Conservation (phyloP, 92 coral and sea anemone genomes). For the Palythoa heliodiscus region DNA sequence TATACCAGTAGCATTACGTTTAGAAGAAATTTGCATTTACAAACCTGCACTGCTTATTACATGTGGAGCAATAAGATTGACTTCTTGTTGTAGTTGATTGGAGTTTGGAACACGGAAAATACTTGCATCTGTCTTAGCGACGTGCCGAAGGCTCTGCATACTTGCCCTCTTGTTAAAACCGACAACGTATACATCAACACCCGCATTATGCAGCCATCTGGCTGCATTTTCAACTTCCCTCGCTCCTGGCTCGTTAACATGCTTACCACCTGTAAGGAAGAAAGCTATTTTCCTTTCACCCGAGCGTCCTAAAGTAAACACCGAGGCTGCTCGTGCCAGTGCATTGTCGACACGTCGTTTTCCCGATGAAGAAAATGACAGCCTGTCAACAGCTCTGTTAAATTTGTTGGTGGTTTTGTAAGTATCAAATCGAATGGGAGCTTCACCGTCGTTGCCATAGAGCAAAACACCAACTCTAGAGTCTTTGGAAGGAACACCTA, state of each 20-base stretch:
- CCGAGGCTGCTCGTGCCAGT: constrained; percentile 42
- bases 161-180: constrained; percentile 48
- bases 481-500: constrained; percentile 43
- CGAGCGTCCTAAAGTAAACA: constrained; percentile 27
- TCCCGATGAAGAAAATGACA: constrained; percentile 49
- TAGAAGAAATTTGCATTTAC: not conserved
- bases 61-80: constrained; percentile 37
- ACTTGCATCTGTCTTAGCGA: constrained; percentile 42
- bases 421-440: constrained; percentile 39
- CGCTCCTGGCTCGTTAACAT: constrained; percentile 31
- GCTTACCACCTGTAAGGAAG: constrained; percentile 52
- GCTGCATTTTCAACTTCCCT: constrained; percentile 44
- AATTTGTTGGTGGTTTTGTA: constrained; percentile 31
- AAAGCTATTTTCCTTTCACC: constrained; percentile 56
- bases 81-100: constrained; percentile 3
- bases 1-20: no score
- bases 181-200: constrained; percentile 51
- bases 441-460: constrained; percentile 44
- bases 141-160: constrained; percentile 39
- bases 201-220: constrained; percentile 44
- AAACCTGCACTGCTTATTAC: constrained; percentile 36
- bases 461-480: constrained; percentile 52
- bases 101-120: constrained; percentile 21
- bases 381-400: constrained; percentile 50
- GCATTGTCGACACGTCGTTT: constrained; percentile 49